Percentiles rank a stretch among this genome's conserved stretches.
Conservation (phyloP, 2,797 vertebrate species). For the Potorous gilbertii region DNA sequence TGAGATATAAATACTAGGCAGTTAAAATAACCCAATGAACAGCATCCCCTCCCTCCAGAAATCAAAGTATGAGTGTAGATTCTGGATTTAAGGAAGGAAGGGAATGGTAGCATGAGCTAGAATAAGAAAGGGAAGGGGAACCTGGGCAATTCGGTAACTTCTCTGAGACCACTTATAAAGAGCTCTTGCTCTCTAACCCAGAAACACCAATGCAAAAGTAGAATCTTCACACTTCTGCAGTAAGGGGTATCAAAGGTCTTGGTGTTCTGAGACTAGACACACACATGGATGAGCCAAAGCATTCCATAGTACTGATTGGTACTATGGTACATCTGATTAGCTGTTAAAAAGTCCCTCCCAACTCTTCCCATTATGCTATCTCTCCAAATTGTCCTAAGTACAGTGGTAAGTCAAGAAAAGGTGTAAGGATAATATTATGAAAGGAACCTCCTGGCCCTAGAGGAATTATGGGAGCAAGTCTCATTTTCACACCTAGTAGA, state of each 20-base stretch:
- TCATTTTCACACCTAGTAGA: not conserved
- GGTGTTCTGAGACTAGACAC: not conserved
- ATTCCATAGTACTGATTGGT: not conserved
- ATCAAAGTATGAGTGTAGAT: not conserved
- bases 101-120: not conserved
- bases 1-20: not conserved
- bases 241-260: not conserved
- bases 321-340: not conserved
- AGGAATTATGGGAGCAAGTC: not conserved
- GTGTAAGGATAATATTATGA: not conserved
- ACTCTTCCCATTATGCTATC: not conserved
- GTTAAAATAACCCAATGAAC: not conserved
- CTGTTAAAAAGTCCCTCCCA: not conserved
- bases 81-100: not conserved
- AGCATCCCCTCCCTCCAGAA: not conserved
- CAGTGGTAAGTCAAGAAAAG: not conserved
- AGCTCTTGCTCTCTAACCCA: not conserved
- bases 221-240: not conserved
- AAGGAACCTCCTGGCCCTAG: not conserved
- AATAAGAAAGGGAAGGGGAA: not conserved
- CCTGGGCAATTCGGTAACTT: not conserved
- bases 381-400: not conserved
- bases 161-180: not conserved
- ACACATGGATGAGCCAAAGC: not conserved
- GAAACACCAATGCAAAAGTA: not conserved